Conservation (phyloP, 1,140 invertebrate species). For the Ostrea edulis region DNA sequence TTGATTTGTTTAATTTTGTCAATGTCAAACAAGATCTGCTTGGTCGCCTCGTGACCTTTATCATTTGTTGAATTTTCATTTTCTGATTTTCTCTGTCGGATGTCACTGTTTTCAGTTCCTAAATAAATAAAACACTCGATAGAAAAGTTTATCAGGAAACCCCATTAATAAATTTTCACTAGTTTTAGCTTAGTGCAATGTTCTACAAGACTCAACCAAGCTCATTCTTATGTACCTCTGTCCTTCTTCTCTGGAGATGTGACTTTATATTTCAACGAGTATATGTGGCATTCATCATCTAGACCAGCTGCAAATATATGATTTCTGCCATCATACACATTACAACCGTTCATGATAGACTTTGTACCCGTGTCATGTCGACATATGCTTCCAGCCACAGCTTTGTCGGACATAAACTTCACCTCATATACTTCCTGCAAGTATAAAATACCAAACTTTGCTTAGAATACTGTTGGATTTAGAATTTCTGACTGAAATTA, state of each 20-base stretch:
- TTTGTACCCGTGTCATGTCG: conserved; percentile 92
- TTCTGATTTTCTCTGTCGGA: conserved; percentile 64
- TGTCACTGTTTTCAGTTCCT: conserved; percentile 30
- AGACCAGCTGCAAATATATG: conserved; percentile 92
- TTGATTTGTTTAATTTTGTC: conserved; percentile 74
- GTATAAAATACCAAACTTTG: conserved; percentile 55
- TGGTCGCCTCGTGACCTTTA: conserved; percentile 58
- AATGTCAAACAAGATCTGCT: conserved; percentile 80
- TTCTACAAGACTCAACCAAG: not conserved
- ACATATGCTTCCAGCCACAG: conserved; percentile 91
- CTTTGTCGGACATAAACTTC: conserved; percentile 88
- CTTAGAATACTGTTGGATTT: not conserved
- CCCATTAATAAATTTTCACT: not conserved
- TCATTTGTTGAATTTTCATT: conserved; percentile 49
- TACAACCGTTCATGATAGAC: conserved; percentile 94
- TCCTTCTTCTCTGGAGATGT: conserved; percentile 78
- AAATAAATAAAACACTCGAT: conserved; percentile 6
- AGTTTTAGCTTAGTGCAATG: not conserved
- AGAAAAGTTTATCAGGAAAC: not conserved
- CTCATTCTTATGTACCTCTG: conserved; percentile 22
- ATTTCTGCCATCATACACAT: conserved; percentile 84
- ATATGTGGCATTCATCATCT: conserved; percentile 94
- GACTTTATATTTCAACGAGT: conserved; percentile 87
- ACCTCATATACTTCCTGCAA: conserved; percentile 94
- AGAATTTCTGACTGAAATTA: too few relatives aligned